Evolutionary conservation across 2,888 invertebrate species (phyloP), one percentile per base, ranked within the genome.

Genomic region (Cryptophagus acutangulus): DNA sequence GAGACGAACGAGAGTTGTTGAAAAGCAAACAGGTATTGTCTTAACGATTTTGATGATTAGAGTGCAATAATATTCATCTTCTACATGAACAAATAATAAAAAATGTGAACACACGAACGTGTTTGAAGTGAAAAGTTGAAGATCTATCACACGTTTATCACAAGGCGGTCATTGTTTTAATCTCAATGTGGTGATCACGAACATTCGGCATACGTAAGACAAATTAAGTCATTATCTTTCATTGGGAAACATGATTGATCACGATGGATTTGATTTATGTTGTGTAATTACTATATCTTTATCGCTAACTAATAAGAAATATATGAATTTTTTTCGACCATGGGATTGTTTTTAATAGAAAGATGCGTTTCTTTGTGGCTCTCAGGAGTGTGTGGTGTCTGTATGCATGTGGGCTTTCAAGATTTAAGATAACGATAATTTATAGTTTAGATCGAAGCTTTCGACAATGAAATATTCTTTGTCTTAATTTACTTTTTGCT

Each of bases 171-270:
- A 57, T 58, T 58, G 58, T 58, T 53, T 54, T 43, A 45, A 45
- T 49, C 50, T 47, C 45, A 36, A 40, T 45, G 41, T 34, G 42
- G 36, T 33, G 45, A 38, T 50, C 53, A 54, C 54, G 52, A 54
- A 49, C 50, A 45, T 44, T 54, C 48, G 49, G 49, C 51, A 43
- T 51, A 44, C 43, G 45, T 47, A 55, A 58, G 54, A 54, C 55
- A 57, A 59, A 62, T 62, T 62, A 62, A 62, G 61, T 58, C 58
- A 61, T 62, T 61, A 61, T 55, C 55, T 54, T 56, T 48, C 58
- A 52, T 55, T 57, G 51, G 50, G 40, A 43, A 51, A 54, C 52
- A 47, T 58, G 62, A 63, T 63, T 57, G 62, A 63, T 63, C 62
- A 59, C 61, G 59, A 52, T 52, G 54, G 56, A 49, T 60, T 53